Conservation (phyloP, 2,888 invertebrate species). For the Rhabditoides inermis region DNA sequence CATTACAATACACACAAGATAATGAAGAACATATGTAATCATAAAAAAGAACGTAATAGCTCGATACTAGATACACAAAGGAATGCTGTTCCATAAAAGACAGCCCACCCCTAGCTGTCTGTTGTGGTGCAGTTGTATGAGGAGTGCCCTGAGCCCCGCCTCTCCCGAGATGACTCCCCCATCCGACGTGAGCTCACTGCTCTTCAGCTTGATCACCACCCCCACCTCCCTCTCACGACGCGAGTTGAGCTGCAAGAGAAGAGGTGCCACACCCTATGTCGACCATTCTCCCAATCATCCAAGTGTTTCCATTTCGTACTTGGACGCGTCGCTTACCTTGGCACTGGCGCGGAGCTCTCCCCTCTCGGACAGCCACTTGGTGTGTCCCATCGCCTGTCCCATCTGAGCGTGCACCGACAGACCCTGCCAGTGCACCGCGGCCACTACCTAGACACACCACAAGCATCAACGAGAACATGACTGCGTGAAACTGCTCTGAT, state of each 20-base stretch:
- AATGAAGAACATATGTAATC: too few relatives aligned
- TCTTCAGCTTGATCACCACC: conserved; percentile 29
- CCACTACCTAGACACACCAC: conserved; percentile 79
- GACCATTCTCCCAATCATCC: too few relatives aligned
- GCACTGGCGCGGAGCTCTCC: conserved; percentile 31
- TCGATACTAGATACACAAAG: too few relatives aligned
- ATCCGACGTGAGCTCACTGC: conserved; percentile 85
- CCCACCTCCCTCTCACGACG: conserved; percentile 28
- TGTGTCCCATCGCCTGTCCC: conserved; percentile 99
- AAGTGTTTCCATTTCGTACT: too few relatives aligned
- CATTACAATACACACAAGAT: too few relatives aligned
- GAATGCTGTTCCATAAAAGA: too few relatives aligned
- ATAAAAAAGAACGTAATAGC: too few relatives aligned
- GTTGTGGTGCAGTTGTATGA: neutral
- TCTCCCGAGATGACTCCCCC: conserved; percentile 95
- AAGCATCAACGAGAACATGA: too few relatives aligned
- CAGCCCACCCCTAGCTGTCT: too few relatives aligned
- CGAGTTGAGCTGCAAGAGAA: conserved; percentile 29
- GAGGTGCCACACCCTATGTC: too few relatives aligned
- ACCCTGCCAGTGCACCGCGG: conserved; percentile 88
- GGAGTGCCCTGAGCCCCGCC: conserved; percentile 59
- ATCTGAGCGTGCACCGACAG: conserved; percentile 94
- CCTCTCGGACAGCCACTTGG: conserved; percentile 61
- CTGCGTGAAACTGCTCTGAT: too few relatives aligned
- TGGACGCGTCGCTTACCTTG: too few relatives aligned